Percentiles rank a stretch among this genome's conserved stretches.
Evolutionary conservation across 2,797 vertebrate genomes (phyloP).

Genomic region (Typhlichthys eigenmanni): DNA sequence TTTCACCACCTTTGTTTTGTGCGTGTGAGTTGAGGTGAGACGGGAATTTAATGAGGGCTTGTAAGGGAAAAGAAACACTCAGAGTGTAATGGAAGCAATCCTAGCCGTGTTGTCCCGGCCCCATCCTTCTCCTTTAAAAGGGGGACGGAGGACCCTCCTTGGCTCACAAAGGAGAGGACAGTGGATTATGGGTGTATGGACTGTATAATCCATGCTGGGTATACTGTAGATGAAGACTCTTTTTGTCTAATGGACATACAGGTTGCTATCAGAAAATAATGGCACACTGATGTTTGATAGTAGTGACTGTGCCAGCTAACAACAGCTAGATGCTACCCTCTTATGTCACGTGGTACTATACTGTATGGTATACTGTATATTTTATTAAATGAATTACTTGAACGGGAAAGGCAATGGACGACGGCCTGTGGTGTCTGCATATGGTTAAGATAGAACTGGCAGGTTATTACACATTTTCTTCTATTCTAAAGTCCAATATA

Average conservation of each 20-base stretch:
- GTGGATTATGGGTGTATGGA: conserved; percentile 27
- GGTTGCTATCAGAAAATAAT: conserved; percentile 28
- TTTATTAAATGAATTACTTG: conserved; percentile 16
- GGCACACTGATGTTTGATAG: conserved; percentile 30
- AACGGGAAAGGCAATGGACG: conserved; percentile 26
- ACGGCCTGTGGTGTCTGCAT: conserved; percentile 70
- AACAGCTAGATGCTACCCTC: conserved; percentile 3
- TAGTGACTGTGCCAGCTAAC: not conserved
- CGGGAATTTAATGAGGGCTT: conserved; percentile 39
- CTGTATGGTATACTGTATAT: not conserved
- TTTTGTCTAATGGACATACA: conserved; percentile 30
- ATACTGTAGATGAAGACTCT: conserved; percentile 8
- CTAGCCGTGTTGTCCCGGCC: conserved; percentile 10
- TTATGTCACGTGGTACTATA: not conserved
- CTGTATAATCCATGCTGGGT: conserved; percentile 20
- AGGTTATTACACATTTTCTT: conserved; percentile 96
- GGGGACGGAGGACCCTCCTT: conserved; percentile 4
- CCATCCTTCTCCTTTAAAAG: not conserved
- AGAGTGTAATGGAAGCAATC: conserved; percentile 33
- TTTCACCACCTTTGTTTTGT: conserved; percentile 40
- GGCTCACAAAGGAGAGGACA: conserved; percentile 9
- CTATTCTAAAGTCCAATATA: conserved; percentile 99
- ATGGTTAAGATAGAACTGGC: conserved; percentile 94
- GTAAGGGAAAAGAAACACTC: conserved; percentile 31
- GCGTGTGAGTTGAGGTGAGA: conserved; percentile 23